Evolutionary conservation across 2,888 invertebrate genomes (phyloP).

Genomic region (Thymelicus sylvestris): DNA sequence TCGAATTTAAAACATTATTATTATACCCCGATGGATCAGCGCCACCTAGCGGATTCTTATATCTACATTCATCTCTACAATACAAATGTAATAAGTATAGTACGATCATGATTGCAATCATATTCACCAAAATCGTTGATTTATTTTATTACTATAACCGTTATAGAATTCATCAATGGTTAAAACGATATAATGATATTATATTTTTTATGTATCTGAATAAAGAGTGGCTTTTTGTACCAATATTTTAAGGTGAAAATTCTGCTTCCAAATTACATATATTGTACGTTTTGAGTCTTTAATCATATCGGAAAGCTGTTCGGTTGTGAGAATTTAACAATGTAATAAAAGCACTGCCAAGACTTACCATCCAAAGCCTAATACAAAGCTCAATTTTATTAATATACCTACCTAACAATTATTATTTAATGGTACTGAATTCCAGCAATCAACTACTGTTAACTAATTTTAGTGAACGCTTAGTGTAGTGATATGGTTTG

Average conservation of each 20-base stretch:
- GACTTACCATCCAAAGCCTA: conserved; percentile 5
- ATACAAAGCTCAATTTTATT: background rate
- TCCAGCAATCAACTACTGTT: background rate
- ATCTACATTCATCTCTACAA: no score
- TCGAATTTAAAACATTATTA: no score
- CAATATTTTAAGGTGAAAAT: no score
- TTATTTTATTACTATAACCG: no score
- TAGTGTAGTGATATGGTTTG: conserved; percentile 15
- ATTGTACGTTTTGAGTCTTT: conserved; percentile 9
- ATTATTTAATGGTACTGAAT: background rate
- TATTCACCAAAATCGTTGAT: no score
- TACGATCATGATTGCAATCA: no score
- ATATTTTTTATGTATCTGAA: background rate
- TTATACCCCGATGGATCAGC: no score
- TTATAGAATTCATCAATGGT: no score
- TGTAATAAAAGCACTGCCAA: conserved; percentile 10
- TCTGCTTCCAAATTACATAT: background rate
- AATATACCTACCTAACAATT: background rate
- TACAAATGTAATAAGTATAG: no score
- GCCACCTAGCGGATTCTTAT: no score
- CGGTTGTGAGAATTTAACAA: conserved; percentile 45
- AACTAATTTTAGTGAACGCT: conserved; percentile 6
- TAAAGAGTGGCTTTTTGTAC: background rate
- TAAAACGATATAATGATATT: no score
- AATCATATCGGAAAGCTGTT: conserved; percentile 42